Evolutionary conservation across 2,113 vertebrate species (phyloP), one percentile per base, ranked within the genome.

Genomic region (Cavia porcellus): DNA sequence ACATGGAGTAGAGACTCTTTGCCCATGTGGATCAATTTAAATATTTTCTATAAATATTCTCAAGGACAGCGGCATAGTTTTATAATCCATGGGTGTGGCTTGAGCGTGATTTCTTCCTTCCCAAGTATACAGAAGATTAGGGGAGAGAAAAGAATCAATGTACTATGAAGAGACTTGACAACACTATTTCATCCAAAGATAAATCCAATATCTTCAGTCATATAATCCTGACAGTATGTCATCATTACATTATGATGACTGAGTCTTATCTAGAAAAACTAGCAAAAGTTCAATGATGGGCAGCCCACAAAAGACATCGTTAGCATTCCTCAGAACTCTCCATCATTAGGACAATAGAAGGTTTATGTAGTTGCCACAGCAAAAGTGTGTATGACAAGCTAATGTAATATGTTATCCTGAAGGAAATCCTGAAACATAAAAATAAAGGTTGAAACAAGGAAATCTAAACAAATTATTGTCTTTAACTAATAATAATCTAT

Each of bases 31-130:
- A 66, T 11, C 1, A 24, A 79, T 66, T 86, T 10, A 3, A 55
- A 75, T 74, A 55, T 75, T 86, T 85, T 62, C n/a, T 62, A 45
- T 32, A 59, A 72, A 3, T 70, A 25, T 0, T 80, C 14, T 74
- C 32, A 72, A 8, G 42, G 1, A 84, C 11, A 9, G 3, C 11
- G 1, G 12, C 14, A 17, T 24, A 84, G 42, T 47, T 75, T 20
- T 70, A 0, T 14, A 50, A 12, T 32, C 11, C n/a, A 35, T n/a
- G 89, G 4, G 7, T 72, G 0, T 72, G 9, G 22, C 4, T 8
- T 95, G 5, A 66, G 3, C 22, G 55, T 2, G n/a, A 4, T 32
- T 30, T 32, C 35, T 84, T 74, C 24, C 19, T 81, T 70, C 17
- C 25, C n/a, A 81, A 80, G 1, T 22, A 17, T 32, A 7, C 1